Evolutionary conservation across 30 jellyfish, hydroid and myxozoan species (phyloP).

Genomic region (Aurelia aurita complex sp. Pacific): DNA sequence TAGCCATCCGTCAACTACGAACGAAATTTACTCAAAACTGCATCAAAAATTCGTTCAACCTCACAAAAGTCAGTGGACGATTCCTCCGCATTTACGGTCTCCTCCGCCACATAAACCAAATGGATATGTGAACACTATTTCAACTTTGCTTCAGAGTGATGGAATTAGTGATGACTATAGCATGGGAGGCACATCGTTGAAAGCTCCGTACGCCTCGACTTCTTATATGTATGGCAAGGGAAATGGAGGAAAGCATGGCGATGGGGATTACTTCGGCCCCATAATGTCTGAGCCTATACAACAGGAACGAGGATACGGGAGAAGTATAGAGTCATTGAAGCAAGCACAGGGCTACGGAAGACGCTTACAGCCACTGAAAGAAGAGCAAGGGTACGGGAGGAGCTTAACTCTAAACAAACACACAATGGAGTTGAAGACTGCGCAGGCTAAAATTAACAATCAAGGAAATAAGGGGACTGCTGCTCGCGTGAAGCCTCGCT

Average conservation of each 20-base stretch:
- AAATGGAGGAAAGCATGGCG: background rate
- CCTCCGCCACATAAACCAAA: background rate
- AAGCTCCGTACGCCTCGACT: constrained; percentile 29
- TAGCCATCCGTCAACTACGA: constrained; percentile 14
- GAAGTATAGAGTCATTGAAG: background rate
- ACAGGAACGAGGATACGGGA: constrained; percentile 20
- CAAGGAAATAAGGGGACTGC: background rate
- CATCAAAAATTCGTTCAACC: constrained; percentile 10
- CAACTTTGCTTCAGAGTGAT: constrained; percentile 14
- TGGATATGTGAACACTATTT: constrained; percentile 32
- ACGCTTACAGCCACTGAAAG: too few relatives aligned
- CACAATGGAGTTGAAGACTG: background rate
- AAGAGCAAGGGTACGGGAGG: background rate
- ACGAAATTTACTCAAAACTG: constrained; percentile 15
- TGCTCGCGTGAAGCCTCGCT: constrained; percentile 6
- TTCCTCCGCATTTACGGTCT: background rate
- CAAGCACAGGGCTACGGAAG: background rate
- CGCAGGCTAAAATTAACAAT: background rate
- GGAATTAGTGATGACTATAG: constrained; percentile 16
- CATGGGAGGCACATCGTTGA: constrained; percentile 44
- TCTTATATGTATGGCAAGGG: constrained; percentile 12
- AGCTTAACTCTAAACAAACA: background rate
- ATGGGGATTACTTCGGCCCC: constrained; percentile 28
- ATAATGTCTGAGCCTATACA: constrained; percentile 1
- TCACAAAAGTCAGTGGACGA: background rate